These are phyloP conservation scores for Ophioninae sp. DNA, from an alignment of 2,888 invertebrate species.

Conservation along the genomic window DNA sequence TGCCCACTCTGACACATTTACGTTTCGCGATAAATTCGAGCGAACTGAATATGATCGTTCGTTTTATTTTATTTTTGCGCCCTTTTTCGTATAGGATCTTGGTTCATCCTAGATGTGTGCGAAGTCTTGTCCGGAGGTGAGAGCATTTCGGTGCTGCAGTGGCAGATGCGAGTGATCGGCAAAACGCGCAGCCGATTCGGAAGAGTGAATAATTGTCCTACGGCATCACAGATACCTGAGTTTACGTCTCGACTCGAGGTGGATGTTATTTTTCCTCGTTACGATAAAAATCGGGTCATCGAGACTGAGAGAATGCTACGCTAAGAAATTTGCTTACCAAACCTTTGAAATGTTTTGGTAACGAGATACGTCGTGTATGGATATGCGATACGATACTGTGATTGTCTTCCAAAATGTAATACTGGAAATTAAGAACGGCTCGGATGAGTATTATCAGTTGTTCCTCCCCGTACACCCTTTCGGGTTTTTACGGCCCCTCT, in stretches of 20 bases:
- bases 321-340: not conserved
- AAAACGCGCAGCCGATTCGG: conserved; percentile 47
- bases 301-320: not conserved
- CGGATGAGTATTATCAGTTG: not conserved
- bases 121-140: conserved; percentile 55
- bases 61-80: not conserved
- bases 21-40: not conserved
- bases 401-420: not conserved
- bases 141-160: conserved; percentile 52
- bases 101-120: conserved; percentile 73
- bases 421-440: not conserved
- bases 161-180: conserved; percentile 52
- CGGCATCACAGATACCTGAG: conserved; percentile 49
- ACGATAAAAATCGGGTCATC: conserved; percentile 6
- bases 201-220: conserved; percentile 14
- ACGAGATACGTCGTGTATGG: not conserved
- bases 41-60: not conserved
- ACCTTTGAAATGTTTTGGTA: not conserved
- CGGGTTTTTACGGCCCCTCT: no score
- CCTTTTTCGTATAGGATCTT: conserved; percentile 66
- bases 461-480: no score
- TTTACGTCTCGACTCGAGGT: conserved; percentile 14
- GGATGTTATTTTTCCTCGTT: conserved; percentile 46
- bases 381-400: not conserved
- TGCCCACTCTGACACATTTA: no score